phyloP scores from a whole-genome alignment of 2,797 vertebrate species.

The Pangasius djambal region DNA sequence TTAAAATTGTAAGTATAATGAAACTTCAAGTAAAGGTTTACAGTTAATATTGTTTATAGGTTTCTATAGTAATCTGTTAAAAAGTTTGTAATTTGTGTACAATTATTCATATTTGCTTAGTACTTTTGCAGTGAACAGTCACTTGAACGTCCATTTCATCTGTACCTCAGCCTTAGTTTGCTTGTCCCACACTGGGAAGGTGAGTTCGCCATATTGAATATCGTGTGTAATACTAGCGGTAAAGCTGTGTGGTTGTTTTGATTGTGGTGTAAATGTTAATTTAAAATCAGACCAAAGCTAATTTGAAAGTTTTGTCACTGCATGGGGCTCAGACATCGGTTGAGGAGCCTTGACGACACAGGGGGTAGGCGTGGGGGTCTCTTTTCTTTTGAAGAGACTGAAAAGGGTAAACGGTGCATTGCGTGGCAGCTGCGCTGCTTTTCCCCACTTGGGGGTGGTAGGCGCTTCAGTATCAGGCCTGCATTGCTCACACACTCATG shows the following conservation, averaged over 20 bases:
- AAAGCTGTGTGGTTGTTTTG: too few relatives aligned
- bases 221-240: neutral
- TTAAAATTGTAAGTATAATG: neutral
- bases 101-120: neutral
- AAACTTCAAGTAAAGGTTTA: neutral
- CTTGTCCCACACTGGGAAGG: constrained; percentile 17
- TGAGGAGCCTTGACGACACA: constrained; percentile 67
- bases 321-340: constrained; percentile 47
- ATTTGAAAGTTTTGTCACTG: constrained; percentile 43
- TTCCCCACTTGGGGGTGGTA: constrained; percentile 98
- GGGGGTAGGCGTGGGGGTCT: constrained; percentile 73
- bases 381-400: constrained; percentile 77
- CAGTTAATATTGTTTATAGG: neutral
- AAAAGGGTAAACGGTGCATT: constrained; percentile 77
- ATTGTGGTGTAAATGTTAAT: constrained; percentile 6
- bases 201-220: neutral
- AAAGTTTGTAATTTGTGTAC: neutral
- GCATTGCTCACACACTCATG: constrained; percentile 60
- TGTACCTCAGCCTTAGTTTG: constrained; percentile 47
- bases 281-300: constrained; percentile 12
- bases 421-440: constrained; percentile 85
- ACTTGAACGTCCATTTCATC: constrained; percentile 10
- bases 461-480: constrained; percentile 83
- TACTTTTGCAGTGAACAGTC: neutral
- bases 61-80: neutral